Evolutionary conservation across 2,888 invertebrate genomes (phyloP).

Genomic region (Anthophora plumipes): DNA sequence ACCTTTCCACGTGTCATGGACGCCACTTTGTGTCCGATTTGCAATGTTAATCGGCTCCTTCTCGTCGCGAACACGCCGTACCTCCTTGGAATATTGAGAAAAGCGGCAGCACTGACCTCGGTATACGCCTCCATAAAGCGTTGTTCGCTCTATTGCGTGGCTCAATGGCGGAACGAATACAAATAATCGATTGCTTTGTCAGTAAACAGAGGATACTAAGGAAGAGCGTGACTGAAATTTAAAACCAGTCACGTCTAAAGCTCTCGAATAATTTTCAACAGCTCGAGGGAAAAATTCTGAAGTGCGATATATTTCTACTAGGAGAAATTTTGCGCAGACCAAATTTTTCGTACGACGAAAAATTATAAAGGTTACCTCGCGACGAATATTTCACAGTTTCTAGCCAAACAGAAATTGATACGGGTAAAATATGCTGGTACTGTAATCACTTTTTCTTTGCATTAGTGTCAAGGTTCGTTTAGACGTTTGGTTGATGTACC

Average conservation of each 20-base stretch:
- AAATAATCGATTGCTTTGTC: background rate
- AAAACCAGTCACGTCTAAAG: background rate
- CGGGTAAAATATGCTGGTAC: constrained; percentile 11
- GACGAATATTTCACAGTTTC: background rate
- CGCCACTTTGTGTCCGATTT: constrained; percentile 54
- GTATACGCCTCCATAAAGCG: constrained; percentile 18
- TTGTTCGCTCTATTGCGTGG: background rate
- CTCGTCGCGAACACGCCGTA: constrained; percentile 3
- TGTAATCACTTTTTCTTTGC: background rate
- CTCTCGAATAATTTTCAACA: too few relatives aligned
- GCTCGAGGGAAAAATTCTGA: too few relatives aligned
- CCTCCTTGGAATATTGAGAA: constrained; percentile 54
- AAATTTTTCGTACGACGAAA: too few relatives aligned
- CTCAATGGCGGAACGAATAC: constrained; percentile 2
- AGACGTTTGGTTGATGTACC: background rate
- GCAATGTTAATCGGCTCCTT: constrained; percentile 68
- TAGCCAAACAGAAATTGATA: background rate
- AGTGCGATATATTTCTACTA: too few relatives aligned
- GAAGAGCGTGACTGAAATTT: too few relatives aligned
- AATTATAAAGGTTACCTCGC: too few relatives aligned
- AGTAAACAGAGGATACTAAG: constrained; percentile 2
- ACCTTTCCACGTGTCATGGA: constrained; percentile 31
- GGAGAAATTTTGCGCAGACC: too few relatives aligned
- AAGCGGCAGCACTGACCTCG: constrained; percentile 61
- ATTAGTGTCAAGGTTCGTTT: constrained; percentile 15